A percentile compares a stretch with the other conserved stretches of the same genome.
Conservation (phyloP, 2,888 invertebrate genomes). For the Mycalesis mineus region DNA sequence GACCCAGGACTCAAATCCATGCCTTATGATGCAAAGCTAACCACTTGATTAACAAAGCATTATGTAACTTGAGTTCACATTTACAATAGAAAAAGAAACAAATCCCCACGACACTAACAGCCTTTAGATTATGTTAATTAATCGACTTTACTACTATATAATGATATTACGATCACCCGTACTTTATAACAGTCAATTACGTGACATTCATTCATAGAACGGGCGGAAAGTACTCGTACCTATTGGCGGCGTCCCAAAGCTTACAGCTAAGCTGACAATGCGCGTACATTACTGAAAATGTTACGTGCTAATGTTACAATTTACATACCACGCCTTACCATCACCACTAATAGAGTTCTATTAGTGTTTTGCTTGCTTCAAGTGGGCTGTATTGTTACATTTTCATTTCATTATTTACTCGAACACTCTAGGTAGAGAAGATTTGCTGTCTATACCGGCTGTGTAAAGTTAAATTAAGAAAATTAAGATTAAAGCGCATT, state of each 20-base stretch:
- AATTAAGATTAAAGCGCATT: too few relatives aligned
- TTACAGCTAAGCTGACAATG: not conserved
- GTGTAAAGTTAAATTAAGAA: too few relatives aligned
- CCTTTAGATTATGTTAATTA: too few relatives aligned
- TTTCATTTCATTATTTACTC: not conserved
- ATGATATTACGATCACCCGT: not conserved
- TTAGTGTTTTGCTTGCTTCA: not conserved
- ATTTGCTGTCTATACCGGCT: not conserved
- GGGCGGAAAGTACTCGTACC: not conserved
- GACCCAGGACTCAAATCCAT: too few relatives aligned
- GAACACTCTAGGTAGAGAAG: not conserved
- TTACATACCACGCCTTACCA: slow-evolving; percentile 5
- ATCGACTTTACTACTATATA: too few relatives aligned
- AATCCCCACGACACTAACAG: too few relatives aligned
- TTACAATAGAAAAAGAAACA: too few relatives aligned
- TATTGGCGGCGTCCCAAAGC: slow-evolving; percentile 2
- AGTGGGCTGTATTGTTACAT: not conserved
- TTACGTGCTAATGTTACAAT: slow-evolving; percentile 1
- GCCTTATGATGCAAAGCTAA: too few relatives aligned
- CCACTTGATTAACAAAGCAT: too few relatives aligned
- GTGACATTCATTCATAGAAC: not conserved
- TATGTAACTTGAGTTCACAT: too few relatives aligned
- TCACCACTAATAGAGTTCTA: slow-evolving; percentile 3
- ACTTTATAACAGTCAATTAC: not conserved
- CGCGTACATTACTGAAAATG: slow-evolving; percentile 4